Base-by-base conservation (phyloP, 2,888 invertebrate genomes). In the Agonopterix arenella region DNA sequence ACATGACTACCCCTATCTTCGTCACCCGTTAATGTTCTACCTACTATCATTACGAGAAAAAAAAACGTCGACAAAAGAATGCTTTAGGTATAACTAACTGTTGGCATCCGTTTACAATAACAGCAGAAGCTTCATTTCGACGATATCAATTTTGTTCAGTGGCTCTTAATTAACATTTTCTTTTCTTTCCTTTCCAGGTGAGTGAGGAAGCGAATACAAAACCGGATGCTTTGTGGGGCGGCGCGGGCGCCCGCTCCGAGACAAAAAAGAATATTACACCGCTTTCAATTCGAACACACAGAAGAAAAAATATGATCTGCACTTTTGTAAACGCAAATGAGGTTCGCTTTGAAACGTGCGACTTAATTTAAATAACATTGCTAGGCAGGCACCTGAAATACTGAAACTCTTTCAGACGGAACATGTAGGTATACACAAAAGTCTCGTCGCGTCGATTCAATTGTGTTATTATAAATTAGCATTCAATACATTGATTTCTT, bases 141-240 rank as follows among this genome's bases (percentile, higher is more conserved):
- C 76, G 77, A 81, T 84, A 88, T 88, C 84, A 82, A 80, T 85
- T 83, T 84, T 80, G 75, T 75, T 82, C 86, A 84, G 80, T 82
- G 79, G 74, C 78, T 86, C 78, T 88, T 89, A 88, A 89, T 89
- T 89, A 89, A 89, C 84, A 81, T 84, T 84, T 84, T 81, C 83
- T 84, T 86, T 88, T 88, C 85, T 86, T 85, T 85, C 75, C 74
- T 84, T 88, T 85, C 78, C 86, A 88, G 84, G 85, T 88, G 86
- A 89, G 88, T 88, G 83, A 81, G 73, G 75, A 73, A 74, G 68
- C 70, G 79, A 84, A 83, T 76, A 82, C 78, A 80, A 80, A 80
- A 76, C 77, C 70, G 67, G 70, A 68, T 70, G 80, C 83, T 81
- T 84, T 84, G 79, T 82, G 71, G 63, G 70, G 66, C 68, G 70